Conservation (phyloP, 1,140 invertebrate genomes). For the Atopsyche davidsoni region DNA sequence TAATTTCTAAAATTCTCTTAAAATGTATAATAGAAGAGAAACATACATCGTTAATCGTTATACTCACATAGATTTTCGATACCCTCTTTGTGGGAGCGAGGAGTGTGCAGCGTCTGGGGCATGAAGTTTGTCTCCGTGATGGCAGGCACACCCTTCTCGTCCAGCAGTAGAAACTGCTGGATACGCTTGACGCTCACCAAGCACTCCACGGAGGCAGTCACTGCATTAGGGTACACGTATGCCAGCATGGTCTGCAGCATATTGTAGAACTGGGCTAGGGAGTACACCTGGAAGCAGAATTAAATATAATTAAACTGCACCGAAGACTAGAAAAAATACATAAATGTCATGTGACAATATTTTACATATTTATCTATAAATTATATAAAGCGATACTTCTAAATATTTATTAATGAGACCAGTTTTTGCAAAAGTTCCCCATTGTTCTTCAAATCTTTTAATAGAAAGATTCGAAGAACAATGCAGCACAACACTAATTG, state of each 20-base stretch:
- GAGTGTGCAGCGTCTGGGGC: not conserved
- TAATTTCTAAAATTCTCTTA: too few species aligned
- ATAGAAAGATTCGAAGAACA: too few species aligned
- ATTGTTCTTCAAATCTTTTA: too few species aligned
- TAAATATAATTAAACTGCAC: not conserved
- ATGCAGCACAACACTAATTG: too few species aligned
- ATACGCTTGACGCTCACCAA: constrained; percentile 62
- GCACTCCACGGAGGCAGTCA: constrained; percentile 60
- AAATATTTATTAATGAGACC: too few species aligned
- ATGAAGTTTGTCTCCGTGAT: constrained; percentile 30
- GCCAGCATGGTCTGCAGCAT: constrained; percentile 57
- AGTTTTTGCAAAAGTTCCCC: too few species aligned
- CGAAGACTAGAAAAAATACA: not conserved
- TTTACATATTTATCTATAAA: not conserved
- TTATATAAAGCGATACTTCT: too few species aligned
- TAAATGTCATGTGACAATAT: not conserved
- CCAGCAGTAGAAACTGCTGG: constrained; percentile 56
- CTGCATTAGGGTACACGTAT: constrained; percentile 65
- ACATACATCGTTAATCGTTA: too few species aligned
- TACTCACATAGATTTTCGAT: constrained; percentile 17
- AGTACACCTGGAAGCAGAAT: constrained; percentile 50
- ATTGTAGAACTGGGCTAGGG: constrained; percentile 66
- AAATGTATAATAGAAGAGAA: too few species aligned
- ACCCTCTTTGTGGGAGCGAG: not conserved
- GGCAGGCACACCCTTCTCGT: constrained; percentile 42